phyloP scores from a whole-genome alignment of 2,113 vertebrate genomes.

The Brienomyrus brachyistius region DNA sequence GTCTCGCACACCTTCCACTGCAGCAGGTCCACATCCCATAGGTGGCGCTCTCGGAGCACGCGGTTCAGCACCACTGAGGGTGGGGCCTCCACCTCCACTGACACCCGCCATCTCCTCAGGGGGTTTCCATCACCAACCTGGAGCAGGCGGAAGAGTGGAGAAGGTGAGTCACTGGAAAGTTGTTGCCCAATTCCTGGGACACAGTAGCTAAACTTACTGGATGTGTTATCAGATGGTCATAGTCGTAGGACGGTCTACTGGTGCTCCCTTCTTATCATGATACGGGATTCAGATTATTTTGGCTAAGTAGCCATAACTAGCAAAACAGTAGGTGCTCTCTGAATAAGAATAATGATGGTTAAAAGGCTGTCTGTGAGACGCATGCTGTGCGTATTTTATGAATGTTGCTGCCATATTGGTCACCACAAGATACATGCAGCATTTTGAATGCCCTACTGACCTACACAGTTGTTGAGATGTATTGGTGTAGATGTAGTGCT shows the following conservation, averaged over 20 bases:
- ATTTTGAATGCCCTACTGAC: not conserved
- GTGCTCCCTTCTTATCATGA: not conserved
- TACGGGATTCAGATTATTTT: not conserved
- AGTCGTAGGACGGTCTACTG: not conserved
- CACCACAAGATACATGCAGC: not conserved
- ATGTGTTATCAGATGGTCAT: not conserved
- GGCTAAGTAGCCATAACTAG: not conserved
- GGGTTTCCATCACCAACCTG: slow-evolving; percentile 91
- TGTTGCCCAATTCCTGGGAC: not conserved
- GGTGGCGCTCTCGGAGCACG: slow-evolving; percentile 86
- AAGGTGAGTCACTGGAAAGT: not conserved
- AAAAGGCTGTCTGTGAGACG: not conserved
- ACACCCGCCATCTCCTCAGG: slow-evolving; percentile 81
- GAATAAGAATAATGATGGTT: not conserved
- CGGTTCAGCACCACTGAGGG: slow-evolving; percentile 89
- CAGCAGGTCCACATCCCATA: slow-evolving; percentile 92
- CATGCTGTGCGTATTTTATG: not conserved
- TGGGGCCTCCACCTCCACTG: slow-evolving; percentile 87
- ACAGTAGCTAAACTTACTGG: not conserved
- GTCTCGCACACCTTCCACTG: slow-evolving; percentile 91
- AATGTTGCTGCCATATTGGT: not conserved
- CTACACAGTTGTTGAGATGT: not conserved
- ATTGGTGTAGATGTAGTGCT: not conserved
- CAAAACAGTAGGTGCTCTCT: not conserved
- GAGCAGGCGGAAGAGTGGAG: not conserved